A percentile compares a stretch with the other conserved stretches of the same genome.
Conservation (phyloP, 1,140 invertebrate species). For the Drosophila teissieri region DNA sequence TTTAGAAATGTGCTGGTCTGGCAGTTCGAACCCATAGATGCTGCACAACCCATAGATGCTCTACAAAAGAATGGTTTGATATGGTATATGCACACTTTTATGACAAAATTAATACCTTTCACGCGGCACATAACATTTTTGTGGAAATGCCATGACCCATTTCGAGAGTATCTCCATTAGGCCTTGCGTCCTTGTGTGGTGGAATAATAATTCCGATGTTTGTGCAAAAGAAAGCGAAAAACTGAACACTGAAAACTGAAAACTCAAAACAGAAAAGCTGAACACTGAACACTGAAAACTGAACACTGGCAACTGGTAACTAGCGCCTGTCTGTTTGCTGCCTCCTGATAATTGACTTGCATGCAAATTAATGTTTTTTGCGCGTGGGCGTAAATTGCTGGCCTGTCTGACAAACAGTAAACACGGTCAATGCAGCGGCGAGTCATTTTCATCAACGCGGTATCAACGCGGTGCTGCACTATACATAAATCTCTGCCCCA, state of each 20-base stretch:
- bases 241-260: conserved; percentile 4
- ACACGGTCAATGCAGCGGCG: conserved; percentile 38
- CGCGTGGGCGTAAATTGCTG: conserved; percentile 56
- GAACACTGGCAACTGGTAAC: conserved; percentile 29
- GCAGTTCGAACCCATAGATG: conserved; percentile 20
- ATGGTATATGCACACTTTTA: not conserved
- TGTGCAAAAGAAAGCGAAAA: conserved; percentile 6
- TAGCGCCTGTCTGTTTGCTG: conserved; percentile 32
- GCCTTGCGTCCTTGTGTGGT: not conserved
- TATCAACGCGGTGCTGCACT: not conserved
- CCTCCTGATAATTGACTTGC: conserved; percentile 77
- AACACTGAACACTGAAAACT: conserved; percentile 10
- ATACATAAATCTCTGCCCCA: conserved; percentile 51
- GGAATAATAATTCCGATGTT: conserved; percentile 56
- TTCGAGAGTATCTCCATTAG: conserved; percentile 14
- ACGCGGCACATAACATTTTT: too few species aligned
- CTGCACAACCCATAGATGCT: not conserved
- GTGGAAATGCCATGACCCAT: not conserved
- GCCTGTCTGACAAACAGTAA: conserved; percentile 64
- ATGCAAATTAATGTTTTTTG: conserved; percentile 79
- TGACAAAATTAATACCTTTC: not conserved
- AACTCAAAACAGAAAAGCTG: conserved; percentile 6
- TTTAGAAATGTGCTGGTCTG: conserved; percentile 71
- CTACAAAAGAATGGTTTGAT: not conserved
- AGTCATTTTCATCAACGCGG: conserved; percentile 57